Evolutionary conservation across 2,113 vertebrate genomes (phyloP), one percentile per base, ranked within the genome.

Genomic region (Siphamia tubifer): DNA sequence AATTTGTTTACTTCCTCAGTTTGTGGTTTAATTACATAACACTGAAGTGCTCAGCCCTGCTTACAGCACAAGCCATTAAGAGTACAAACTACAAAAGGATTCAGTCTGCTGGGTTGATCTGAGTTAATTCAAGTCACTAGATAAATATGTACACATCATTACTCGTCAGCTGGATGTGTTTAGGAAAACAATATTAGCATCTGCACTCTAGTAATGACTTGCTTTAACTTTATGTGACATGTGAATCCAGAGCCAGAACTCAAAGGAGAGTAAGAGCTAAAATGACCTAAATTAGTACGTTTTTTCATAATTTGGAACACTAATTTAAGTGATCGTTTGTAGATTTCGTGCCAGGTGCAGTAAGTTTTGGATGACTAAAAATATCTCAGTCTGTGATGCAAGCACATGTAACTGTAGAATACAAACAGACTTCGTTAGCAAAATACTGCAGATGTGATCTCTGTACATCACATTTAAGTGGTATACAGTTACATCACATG

Each of bases 111-210:
- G n/a, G n/a, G n/a, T 17, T 47, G 12, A 36, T 24, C 6, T 60
- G 31, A 17, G 31, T 39, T 51, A 24, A 40, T 56, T 68, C 20
- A 12, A 55, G 39, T 13, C 44, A 44, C 16, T 36, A 3, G 40
- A 39, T 63, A 3, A 68, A 70, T 21, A 54, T 30, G 30, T 21
- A 5, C 20, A 68, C 73, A 42, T 56, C n/a, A n/a, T n/a, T n/a
- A n/a, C n/a, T n/a, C n/a, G n/a, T n/a, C n/a, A n/a, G n/a, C n/a
- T n/a, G n/a, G n/a, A n/a, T n/a, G n/a, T n/a, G n/a, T n/a, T n/a
- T n/a, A n/a, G n/a, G n/a, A n/a, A 27, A 48, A 40, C 20, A 51
- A 24, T 25, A 55, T 31, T 39, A 39, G 4, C 28, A 39, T 36
- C 15, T 48, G 28, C 27, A 19, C 38, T 44, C 24, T n/a, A 17